Conservation (phyloP, 2,113 vertebrate species). For the Cephalopholis sonnerati region DNA sequence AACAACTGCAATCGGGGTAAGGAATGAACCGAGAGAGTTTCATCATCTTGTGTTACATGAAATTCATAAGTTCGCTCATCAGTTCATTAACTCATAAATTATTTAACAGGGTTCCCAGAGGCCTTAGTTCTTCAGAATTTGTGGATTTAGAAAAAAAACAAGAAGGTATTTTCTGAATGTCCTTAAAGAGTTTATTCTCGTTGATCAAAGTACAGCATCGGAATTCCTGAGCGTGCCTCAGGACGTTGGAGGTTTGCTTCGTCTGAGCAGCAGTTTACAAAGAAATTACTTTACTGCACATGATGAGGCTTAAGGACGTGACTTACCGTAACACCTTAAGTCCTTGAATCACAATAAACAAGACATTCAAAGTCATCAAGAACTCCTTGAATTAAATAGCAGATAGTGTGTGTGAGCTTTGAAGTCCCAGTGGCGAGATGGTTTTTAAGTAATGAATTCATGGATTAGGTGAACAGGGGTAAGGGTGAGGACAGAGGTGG, state of each 20-base stretch:
- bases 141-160: not conserved
- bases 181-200: not conserved
- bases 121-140: not conserved
- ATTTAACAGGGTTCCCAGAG: not conserved
- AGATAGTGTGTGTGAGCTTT: not conserved
- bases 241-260: not conserved
- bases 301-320: not conserved
- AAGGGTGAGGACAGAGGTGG: not conserved
- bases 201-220: not conserved
- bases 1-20: not conserved
- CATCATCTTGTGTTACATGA: not conserved
- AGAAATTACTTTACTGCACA: not conserved
- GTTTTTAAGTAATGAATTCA: slow-evolving; percentile 6
- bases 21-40: not conserved
- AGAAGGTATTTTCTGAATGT: not conserved
- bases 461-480: not conserved
- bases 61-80: not conserved
- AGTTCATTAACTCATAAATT: not conserved
- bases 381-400: not conserved
- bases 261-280: not conserved
- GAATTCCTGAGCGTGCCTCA: not conserved
- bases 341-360: not conserved
- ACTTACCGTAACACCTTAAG: not conserved
- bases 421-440: not conserved
- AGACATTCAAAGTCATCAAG: slow-evolving; percentile 1